phyloP scores from a whole-genome alignment of 2,797 vertebrate species.

The Nasua narica region DNA sequence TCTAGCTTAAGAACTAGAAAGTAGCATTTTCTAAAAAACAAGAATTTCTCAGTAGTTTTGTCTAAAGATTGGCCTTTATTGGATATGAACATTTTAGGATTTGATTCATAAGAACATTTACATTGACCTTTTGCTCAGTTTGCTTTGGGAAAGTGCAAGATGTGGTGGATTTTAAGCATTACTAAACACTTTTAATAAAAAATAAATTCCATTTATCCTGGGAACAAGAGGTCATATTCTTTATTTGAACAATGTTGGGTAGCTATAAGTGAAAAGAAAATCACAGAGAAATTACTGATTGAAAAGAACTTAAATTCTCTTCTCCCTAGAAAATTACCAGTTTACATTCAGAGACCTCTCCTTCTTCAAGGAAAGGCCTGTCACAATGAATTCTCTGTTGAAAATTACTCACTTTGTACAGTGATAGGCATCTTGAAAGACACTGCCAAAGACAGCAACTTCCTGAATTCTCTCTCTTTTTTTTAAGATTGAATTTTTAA shows the following conservation, averaged over 20 bases:
- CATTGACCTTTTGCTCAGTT: conserved; percentile 60
- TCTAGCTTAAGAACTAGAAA: conserved; percentile 26
- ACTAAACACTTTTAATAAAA: conserved; percentile 60
- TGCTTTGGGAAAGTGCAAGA: conserved; percentile 63
- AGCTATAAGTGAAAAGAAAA: conserved; percentile 38
- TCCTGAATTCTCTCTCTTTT: background rate
- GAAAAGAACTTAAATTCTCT: conserved; percentile 39
- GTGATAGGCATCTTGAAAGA: background rate
- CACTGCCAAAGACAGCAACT: background rate
- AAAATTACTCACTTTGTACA: background rate
- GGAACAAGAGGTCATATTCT: conserved; percentile 11
- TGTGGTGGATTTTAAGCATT: conserved; percentile 48
- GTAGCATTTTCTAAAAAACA: background rate
- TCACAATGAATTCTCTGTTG: background rate
- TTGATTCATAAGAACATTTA: conserved; percentile 52
- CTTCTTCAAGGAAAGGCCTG: background rate
- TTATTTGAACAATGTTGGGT: conserved; percentile 41
- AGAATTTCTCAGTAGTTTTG: conserved; percentile 10
- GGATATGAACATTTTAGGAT: conserved; percentile 34
- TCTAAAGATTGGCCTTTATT: conserved; percentile 35
- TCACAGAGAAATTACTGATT: background rate
- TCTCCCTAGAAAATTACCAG: background rate
- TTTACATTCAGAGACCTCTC: background rate
- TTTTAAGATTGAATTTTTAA: background rate
- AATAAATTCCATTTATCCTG: conserved; percentile 51